Conservation (phyloP, 1,140 invertebrate species). For the Chlorops oryzae region DNA sequence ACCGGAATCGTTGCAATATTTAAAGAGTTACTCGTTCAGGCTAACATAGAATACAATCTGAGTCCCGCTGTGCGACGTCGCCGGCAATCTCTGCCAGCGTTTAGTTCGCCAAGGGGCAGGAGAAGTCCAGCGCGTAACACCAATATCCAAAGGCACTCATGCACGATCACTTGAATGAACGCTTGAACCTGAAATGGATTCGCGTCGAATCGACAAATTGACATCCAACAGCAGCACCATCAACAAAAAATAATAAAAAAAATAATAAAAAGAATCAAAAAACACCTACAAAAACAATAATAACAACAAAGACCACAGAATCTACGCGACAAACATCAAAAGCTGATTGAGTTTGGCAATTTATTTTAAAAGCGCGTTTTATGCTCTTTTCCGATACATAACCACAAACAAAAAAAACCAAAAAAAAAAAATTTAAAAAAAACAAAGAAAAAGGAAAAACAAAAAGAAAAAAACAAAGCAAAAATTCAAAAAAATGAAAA, state of each 20-base stretch:
- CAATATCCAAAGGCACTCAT: conserved; percentile 38
- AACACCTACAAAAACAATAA: no score
- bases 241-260: background rate
- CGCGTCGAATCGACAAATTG: no score
- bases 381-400: no score
- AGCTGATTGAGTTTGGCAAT: no score
- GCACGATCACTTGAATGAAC: conserved; percentile 34
- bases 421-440: background rate
- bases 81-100: conserved; percentile 49
- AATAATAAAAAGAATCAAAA: no score
- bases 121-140: conserved; percentile 22
- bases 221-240: background rate
- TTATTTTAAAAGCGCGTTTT: no score
- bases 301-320: no score
- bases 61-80: conserved; percentile 50
- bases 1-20: conserved; percentile 45
- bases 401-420: background rate
- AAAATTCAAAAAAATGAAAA: background rate
- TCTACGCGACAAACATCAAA: no score
- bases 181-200: no score
- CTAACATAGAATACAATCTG: conserved; percentile 52
- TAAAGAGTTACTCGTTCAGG: conserved; percentile 52
- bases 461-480: background rate
- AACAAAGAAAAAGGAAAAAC: background rate
- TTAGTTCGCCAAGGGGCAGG: conserved; percentile 8